Base-by-base conservation (phyloP, 1,140 invertebrate genomes). In the Spodoptera litura region DNA sequence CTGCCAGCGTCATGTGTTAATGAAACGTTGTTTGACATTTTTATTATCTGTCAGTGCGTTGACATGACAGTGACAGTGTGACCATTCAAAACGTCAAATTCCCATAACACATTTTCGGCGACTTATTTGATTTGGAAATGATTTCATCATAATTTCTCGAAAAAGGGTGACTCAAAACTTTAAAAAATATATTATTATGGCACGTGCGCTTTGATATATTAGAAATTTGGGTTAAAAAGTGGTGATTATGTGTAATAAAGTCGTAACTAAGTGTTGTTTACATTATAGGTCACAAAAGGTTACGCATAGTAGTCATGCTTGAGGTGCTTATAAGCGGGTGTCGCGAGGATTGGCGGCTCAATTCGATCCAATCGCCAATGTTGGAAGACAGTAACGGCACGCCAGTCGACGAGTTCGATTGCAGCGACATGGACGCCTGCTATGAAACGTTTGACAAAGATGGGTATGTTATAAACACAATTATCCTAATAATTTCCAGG, bases 371-470 rank as follows among this genome's bases (percentile, higher is more conserved):
- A 87, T 86, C 88, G 87, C 90, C 88, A 88, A 94, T 94, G 93
- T 87, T 87, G 86, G 88, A 91, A 81, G 91, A 91, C 87, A 89
- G 84, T 81, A 91, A 88, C 89, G 88, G 86, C 15, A 80, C 84
- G 20, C 78, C 88, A 93, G 84, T 91, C 70, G 93, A 95, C 81
- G 93, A 95, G 89, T 90, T 87, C 79, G 93, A 91, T 88, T 93
- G 95, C 85, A 87, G 92, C 92, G 96, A 96, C 94, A 98, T 98
- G 97, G 97, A 98, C 93, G 97, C 97, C 83, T 98, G 97, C 94
- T 98, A 98, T 93, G 96, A 96, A 87, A 97, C 97, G 76, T 98
- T 98, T 91, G 97, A 98, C 95, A 97, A 98, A 93, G 97, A 98
- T 95, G 96, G 96, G 96, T 96, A 94, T 93, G 95, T 95, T 62